phyloP scores from a whole-genome alignment of 1,140 invertebrate species.

The Bilobella aurantiaca region DNA sequence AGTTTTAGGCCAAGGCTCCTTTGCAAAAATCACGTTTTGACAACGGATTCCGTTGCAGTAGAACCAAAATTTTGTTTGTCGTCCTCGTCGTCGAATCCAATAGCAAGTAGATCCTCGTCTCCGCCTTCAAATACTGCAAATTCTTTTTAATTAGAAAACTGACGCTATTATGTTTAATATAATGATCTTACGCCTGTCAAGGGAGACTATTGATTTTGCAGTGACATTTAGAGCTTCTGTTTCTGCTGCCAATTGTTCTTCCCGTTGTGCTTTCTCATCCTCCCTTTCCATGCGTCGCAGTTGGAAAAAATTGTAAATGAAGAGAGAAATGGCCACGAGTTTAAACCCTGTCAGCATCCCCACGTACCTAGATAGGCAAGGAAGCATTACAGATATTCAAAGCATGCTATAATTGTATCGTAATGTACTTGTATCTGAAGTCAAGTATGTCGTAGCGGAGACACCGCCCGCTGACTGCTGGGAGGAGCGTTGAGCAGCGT shows the following conservation, averaged over 20 bases:
- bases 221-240: slow-evolving; percentile 11
- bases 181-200: slow-evolving; percentile 62
- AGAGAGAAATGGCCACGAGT: slow-evolving; percentile 70
- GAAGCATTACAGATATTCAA: background rate
- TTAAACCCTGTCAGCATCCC: slow-evolving; percentile 84
- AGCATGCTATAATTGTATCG: background rate
- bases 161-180: background rate
- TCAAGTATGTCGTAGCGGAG: slow-evolving; percentile 86
- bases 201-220: slow-evolving; percentile 61
- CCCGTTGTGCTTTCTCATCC: slow-evolving; percentile 55
- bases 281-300: slow-evolving; percentile 64
- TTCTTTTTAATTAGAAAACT: background rate
- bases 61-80: no score
- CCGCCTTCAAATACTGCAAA: slow-evolving; percentile 1
- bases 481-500: slow-evolving; percentile 26
- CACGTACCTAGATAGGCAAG: slow-evolving; percentile 57
- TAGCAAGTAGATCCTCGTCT: background rate
- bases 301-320: slow-evolving; percentile 77
- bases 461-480: slow-evolving; percentile 63
- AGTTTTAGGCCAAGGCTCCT: background rate
- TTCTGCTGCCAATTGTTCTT: slow-evolving; percentile 49
- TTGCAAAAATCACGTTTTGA: no score
- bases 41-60: no score
- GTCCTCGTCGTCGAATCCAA: background rate
- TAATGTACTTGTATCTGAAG: slow-evolving; percentile 69